Evolutionary conservation across 2,797 vertebrate species (phyloP).

Genomic region (Leptatherina wallacei): DNA sequence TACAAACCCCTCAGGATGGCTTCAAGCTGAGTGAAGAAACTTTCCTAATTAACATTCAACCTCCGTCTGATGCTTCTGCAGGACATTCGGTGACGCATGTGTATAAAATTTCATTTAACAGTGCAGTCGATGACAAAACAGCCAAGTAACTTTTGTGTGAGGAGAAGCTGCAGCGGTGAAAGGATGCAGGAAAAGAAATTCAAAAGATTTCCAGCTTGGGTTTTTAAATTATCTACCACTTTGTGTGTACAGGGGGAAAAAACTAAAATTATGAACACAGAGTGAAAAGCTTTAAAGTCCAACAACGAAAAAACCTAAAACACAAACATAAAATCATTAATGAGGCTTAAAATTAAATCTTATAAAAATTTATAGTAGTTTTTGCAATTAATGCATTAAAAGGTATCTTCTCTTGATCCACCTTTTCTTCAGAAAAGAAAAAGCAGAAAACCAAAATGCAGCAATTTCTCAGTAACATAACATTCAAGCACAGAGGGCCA

Average conservation of each 20-base stretch:
- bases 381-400: conserved; percentile 22
- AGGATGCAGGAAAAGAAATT: conserved; percentile 22
- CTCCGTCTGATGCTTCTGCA: conserved; percentile 66
- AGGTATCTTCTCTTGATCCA: background rate
- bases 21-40: conserved; percentile 77
- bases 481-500: background rate
- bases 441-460: background rate
- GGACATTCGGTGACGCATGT: conserved; percentile 60
- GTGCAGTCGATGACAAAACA: conserved; percentile 62
- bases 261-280: too few relatives aligned
- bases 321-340: background rate
- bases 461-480: conserved; percentile 5
- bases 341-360: conserved; percentile 21
- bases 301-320: background rate
- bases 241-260: conserved; percentile 16
- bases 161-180: conserved; percentile 39
- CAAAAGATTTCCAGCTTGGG: background rate
- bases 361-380: conserved; percentile 25
- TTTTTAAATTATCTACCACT: conserved; percentile 10
- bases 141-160: conserved; percentile 29
- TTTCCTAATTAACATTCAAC: conserved; percentile 84
- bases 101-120: conserved; percentile 66
- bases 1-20: conserved; percentile 78
- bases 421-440: background rate
- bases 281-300: conserved; percentile 9